phyloP scores from a whole-genome alignment of 2,888 invertebrate genomes.

The Lagria hirta region DNA sequence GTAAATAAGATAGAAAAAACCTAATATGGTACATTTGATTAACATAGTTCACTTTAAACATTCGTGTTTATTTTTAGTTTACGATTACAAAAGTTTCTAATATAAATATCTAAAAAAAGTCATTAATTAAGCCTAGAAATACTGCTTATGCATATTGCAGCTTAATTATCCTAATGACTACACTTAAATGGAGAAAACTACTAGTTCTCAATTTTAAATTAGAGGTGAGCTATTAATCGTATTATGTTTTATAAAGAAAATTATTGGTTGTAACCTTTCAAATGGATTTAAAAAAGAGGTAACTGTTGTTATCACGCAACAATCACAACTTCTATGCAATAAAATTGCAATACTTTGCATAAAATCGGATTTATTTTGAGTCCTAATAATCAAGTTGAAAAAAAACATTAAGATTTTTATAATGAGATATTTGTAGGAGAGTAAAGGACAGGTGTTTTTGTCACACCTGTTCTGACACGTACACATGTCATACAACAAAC shows the following conservation, averaged over 20 bases:
- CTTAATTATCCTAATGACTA: constrained; percentile 17
- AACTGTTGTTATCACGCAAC: constrained; percentile 15
- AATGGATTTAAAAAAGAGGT: constrained; percentile 15
- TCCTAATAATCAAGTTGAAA: constrained; percentile 19
- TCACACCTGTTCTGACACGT: constrained; percentile 44
- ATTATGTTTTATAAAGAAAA: constrained; percentile 13
- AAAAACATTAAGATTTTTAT: constrained; percentile 21
- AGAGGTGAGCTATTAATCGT: constrained; percentile 6
- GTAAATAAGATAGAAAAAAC: too few species aligned
- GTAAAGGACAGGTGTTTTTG: constrained; percentile 38
- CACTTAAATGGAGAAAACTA: constrained; percentile 5
- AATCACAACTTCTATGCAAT: constrained; percentile 4
- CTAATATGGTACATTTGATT: too few species aligned
- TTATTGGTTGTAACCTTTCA: constrained; percentile 24
- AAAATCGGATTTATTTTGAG: constrained; percentile 20
- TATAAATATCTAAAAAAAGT: too few species aligned
- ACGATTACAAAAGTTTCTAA: too few species aligned
- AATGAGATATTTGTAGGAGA: constrained; percentile 29
- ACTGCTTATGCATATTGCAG: constrained; percentile 13
- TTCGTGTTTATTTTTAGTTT: too few species aligned
- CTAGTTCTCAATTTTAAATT: neutral
- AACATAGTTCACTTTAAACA: too few species aligned
- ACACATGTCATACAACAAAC: constrained; percentile 39
- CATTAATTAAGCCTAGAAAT: constrained; percentile 15
- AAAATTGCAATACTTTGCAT: constrained; percentile 19